Evolutionary conservation across 2,797 vertebrate genomes (phyloP).

Genomic region (Ctenochaetus hawaiiensis): DNA sequence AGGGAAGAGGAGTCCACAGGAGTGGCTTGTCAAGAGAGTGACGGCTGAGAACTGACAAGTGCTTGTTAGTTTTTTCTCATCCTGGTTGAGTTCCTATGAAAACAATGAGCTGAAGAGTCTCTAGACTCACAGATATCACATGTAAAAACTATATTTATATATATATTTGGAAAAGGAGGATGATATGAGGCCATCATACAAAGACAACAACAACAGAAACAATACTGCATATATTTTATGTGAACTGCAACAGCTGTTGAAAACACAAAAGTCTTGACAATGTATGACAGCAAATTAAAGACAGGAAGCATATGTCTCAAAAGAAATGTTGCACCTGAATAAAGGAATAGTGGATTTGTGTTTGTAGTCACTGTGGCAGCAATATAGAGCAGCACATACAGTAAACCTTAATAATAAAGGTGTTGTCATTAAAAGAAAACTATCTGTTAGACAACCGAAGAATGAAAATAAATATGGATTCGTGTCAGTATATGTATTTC

Average conservation of each 20-base stretch:
- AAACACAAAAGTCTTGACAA: slow-evolving; percentile 7
- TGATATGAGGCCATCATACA: slow-evolving; percentile 18
- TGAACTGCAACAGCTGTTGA: slow-evolving; percentile 15
- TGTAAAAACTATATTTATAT: slow-evolving; percentile 35
- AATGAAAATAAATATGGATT: slow-evolving; percentile 24
- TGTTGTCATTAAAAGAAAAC: slow-evolving; percentile 11
- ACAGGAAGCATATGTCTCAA: slow-evolving; percentile 5
- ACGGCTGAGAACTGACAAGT: slow-evolving; percentile 92
- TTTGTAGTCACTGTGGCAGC: slow-evolving; percentile 1
- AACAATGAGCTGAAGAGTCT: slow-evolving; percentile 64
- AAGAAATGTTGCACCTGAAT: slow-evolving; percentile 6
- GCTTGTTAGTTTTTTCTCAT: slow-evolving; percentile 92
- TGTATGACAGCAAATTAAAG: slow-evolving; percentile 1
- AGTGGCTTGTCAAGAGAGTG: slow-evolving; percentile 89
- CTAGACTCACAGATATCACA: slow-evolving; percentile 46
- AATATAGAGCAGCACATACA: slow-evolving; percentile 10
- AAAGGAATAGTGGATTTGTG: neutral
- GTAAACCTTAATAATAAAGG: slow-evolving; percentile 1
- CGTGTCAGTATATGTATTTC: slow-evolving; percentile 11
- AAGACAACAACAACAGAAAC: slow-evolving; percentile 12
- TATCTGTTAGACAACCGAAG: slow-evolving; percentile 11
- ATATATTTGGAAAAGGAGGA: slow-evolving; percentile 9
- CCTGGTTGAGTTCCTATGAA: slow-evolving; percentile 78
- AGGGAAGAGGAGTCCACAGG: slow-evolving; percentile 90
- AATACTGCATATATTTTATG: slow-evolving; percentile 17